Base-by-base conservation (phyloP, 2,888 invertebrate genomes). In the Andrena praecox region DNA sequence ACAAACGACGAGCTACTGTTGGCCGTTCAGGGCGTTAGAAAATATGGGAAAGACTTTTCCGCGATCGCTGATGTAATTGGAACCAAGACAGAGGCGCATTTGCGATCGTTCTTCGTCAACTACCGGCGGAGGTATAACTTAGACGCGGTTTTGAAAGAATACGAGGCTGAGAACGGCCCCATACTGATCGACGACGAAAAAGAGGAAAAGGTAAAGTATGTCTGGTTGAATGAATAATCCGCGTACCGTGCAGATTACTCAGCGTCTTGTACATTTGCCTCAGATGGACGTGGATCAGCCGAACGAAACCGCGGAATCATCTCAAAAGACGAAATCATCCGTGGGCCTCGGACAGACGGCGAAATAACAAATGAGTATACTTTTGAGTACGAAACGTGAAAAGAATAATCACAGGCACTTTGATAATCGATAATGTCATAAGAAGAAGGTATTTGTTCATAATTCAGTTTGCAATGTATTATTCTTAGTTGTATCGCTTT, bases 21-120 rank as follows among this genome's bases (percentile, higher is more conserved):
- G 91, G 99, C 98, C 24, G 98, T 99, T 50, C 98, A 98, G 92
- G 99, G 98, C 91, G 96, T 97, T 78, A 95, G 96, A 85, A 97
- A 97, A 94, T 97, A 96, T 91, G 97, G 97, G 93, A 97, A 97
- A 95, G 97, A 98, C 94, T 98, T 98, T 94, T 96, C 98, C 94
- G 98, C 98, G 42, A 99, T 99, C 87, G 98, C 99, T 20, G 99
- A 99, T 93, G 97, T 98, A 12, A 96, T 99, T 86, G 98, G 98
- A 83, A 99, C 98, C 70, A 99, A 99, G 95, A 98, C 98, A 0
- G 99, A 99, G 94, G 96, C 97, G 68, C 99, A 99, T 93, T 96
- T 99, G 63, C 96, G 98, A 85, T 97, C 97, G 67, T 99, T 99
- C 95, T 99, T 98, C 94, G 96, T 97, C 8, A 98, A 98, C 93